A percentile compares a stretch with the other conserved stretches of the same genome.
Conservation (phyloP, 2,797 vertebrate genomes). For the Eulemur mongoz region DNA sequence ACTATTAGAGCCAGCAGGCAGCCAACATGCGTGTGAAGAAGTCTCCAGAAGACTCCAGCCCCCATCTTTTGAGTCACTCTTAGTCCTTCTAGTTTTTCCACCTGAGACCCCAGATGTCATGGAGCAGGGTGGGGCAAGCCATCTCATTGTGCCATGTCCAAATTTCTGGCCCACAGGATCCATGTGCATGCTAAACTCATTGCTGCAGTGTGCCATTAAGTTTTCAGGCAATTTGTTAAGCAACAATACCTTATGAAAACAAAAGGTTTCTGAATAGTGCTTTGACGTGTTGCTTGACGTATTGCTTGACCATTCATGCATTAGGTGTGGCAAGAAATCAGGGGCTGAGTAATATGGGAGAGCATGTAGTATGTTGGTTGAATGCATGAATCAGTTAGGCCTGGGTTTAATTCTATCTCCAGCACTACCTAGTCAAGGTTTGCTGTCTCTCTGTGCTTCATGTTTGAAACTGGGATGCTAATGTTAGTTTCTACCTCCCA, state of each 20-base stretch:
- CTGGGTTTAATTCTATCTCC: not conserved
- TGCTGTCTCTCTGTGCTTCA: not conserved
- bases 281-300: not conserved
- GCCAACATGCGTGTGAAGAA: not conserved
- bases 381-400: not conserved
- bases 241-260: not conserved
- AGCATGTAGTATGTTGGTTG: rapidly evolving
- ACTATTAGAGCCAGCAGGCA: not conserved
- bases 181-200: not conserved
- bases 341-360: not conserved
- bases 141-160: not conserved
- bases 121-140: not conserved
- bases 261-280: not conserved
- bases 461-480: not conserved
- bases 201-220: not conserved
- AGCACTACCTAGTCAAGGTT: not conserved
- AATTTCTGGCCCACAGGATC: not conserved
- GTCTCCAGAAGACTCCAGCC: not conserved
- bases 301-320: not conserved
- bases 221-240: not conserved
- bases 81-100: not conserved
- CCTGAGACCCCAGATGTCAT: not conserved
- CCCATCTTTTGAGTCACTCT: not conserved
- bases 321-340: not conserved
- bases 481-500: not conserved